Percentiles rank a stretch among this genome's conserved stretches.
These are phyloP conservation scores for Cryptocheilus praepositus DNA, from an alignment of 2,888 invertebrate genomes.

Conservation along the genomic window DNA sequence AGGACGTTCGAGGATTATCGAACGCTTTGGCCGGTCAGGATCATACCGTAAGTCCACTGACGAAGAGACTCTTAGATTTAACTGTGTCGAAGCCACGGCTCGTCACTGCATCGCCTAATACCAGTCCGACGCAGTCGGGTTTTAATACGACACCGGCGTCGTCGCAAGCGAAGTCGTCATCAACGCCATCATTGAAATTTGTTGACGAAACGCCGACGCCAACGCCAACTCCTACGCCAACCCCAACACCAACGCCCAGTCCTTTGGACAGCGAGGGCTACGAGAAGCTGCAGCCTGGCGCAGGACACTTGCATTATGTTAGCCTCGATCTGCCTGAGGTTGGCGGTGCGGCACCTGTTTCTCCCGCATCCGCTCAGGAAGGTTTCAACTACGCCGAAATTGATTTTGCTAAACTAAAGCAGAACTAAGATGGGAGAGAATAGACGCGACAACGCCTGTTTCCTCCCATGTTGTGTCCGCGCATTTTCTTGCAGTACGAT, in stretches of 20 bases:
- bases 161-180: slow-evolving; percentile 49
- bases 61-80: slow-evolving; percentile 65
- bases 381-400: slow-evolving; percentile 86
- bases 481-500: background rate
- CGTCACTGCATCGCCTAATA: slow-evolving; percentile 63
- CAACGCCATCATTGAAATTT: slow-evolving; percentile 61
- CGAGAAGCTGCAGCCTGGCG: slow-evolving; percentile 68
- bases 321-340: slow-evolving; percentile 79
- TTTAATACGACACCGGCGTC: slow-evolving; percentile 41
- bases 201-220: slow-evolving; percentile 60
- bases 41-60: slow-evolving; percentile 57
- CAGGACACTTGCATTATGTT: slow-evolving; percentile 79
- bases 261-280: slow-evolving; percentile 76
- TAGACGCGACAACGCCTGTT: background rate
- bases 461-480: slow-evolving; percentile 1
- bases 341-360: slow-evolving; percentile 66
- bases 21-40: slow-evolving; percentile 42
- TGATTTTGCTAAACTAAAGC: slow-evolving; percentile 81
- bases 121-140: slow-evolving; percentile 54
- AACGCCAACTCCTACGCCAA: slow-evolving; percentile 61
- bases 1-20: slow-evolving; percentile 35
- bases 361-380: slow-evolving; percentile 73
- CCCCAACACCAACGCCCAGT: slow-evolving; percentile 72
- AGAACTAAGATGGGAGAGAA: slow-evolving; percentile 55
- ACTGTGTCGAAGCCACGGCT: slow-evolving; percentile 63